These are phyloP conservation scores for Formica aserva DNA, from an alignment of 2,888 invertebrate species.

Conservation along the genomic window DNA sequence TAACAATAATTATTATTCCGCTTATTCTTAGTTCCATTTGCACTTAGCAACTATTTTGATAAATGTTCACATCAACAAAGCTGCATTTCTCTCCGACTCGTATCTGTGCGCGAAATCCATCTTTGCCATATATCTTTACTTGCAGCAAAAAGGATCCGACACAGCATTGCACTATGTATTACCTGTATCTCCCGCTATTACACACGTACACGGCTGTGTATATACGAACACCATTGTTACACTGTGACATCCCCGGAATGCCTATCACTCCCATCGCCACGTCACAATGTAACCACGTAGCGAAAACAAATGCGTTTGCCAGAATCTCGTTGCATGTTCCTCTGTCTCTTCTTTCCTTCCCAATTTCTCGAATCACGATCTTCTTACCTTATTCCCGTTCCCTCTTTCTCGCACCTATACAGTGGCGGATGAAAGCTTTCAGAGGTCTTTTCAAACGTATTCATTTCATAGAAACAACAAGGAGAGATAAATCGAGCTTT, in stretches of 20 bases:
- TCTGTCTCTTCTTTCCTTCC: slow-evolving; percentile 25
- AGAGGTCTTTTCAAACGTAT: slow-evolving; percentile 20
- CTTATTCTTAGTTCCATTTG: background rate
- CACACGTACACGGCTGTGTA: background rate
- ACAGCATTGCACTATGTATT: slow-evolving; percentile 46
- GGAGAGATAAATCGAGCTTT: background rate
- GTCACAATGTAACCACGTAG: slow-evolving; percentile 50
- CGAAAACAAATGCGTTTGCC: slow-evolving; percentile 54
- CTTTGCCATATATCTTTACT: slow-evolving; percentile 44
- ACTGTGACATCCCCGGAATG: slow-evolving; percentile 34
- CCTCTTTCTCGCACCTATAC: background rate
- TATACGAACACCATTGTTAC: slow-evolving; percentile 31
- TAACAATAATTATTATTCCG: background rate
- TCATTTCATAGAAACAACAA: background rate
- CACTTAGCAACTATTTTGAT: slow-evolving; percentile 11
- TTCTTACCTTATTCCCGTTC: background rate
- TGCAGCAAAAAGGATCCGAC: slow-evolving; percentile 38
- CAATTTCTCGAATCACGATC: slow-evolving; percentile 40
- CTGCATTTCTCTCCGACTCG: background rate
- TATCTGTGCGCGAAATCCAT: slow-evolving; percentile 31
- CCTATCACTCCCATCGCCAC: slow-evolving; percentile 55
- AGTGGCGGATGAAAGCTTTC: slow-evolving; percentile 28
- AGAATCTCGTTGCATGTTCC: slow-evolving; percentile 44
- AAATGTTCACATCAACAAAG: slow-evolving; percentile 2
- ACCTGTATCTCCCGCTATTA: slow-evolving; percentile 24